Base-by-base conservation (phyloP, 2,888 invertebrate genomes). In the Beris chalybata region DNA sequence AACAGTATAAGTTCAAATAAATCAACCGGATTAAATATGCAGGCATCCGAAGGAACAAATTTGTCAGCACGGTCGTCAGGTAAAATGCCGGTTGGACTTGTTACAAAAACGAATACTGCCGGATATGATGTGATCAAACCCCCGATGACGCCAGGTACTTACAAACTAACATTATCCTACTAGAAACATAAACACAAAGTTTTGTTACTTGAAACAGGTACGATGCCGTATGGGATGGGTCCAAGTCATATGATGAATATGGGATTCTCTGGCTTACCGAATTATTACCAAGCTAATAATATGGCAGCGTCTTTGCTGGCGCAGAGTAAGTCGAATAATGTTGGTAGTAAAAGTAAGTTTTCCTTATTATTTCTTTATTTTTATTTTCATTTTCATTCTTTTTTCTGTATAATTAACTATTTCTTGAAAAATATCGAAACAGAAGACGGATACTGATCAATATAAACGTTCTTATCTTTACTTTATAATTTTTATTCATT, bases 301-400 rank as follows among this genome's bases (percentile, higher is more conserved):
- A 79, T 80, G 85, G 89, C 91, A 76, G 89, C 91, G 79, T 89
- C 91, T 77, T 86, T 92, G 79, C 85, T 92, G 82, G 91, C 91
- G 82, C 91, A 91, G 85, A 91, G 91, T 92, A 88, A 90, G 90
- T 89, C 77, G 64, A 69, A 69, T 67, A 69, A 69, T 67, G 65
- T 67, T 69, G 65, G 48, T 69, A 69, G 61, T 61, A 69, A 69
- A 66, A 63, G 67, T 69, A 67, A 69, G 66, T 66, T 59, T 63
- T 65, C 55, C 63, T 54, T 61, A 63, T 55, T 38, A 7, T 38
- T 38, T 38, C 9, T 53, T 48, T 48, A 38, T 22, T 22, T 22
- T 22, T 22, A 22, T 38, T 38, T 38, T 38, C 38, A 38, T 38
- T 38, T 38, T 38, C 38, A 38, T 38, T 38, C 9, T 38, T 38